Evolutionary conservation across 1,140 invertebrate genomes (phyloP).

Genomic region (Parasteatoda tepidariorum): DNA sequence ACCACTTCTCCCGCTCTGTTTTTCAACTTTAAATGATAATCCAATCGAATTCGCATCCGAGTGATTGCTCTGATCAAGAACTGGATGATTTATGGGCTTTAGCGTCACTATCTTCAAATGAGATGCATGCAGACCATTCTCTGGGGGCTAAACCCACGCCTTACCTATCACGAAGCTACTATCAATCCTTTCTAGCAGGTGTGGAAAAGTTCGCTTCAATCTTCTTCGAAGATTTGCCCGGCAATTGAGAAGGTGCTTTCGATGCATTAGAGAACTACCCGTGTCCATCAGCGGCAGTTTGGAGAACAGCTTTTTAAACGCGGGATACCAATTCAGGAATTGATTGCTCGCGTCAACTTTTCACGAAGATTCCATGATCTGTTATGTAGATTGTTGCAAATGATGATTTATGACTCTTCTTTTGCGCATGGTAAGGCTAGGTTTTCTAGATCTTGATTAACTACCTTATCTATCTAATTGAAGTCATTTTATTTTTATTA

Average conservation of each 20-base stretch:
- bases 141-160: slow-evolving; percentile 9
- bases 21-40: slow-evolving; percentile 47
- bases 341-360: slow-evolving; percentile 16
- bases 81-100: slow-evolving; percentile 25
- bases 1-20: background rate
- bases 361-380: background rate
- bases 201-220: slow-evolving; percentile 15
- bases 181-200: slow-evolving; percentile 48
- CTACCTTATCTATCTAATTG: no score
- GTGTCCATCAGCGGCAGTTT: slow-evolving; percentile 14
- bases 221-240: slow-evolving; percentile 29
- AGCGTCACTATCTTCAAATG: slow-evolving; percentile 19
- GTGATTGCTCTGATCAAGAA: slow-evolving; percentile 40
- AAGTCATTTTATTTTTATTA: no score
- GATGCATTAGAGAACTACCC: slow-evolving; percentile 21
- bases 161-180: slow-evolving; percentile 35
- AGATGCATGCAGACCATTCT: slow-evolving; percentile 33
- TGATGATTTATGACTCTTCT: slow-evolving; percentile 1
- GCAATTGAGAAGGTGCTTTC: slow-evolving; percentile 14
- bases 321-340: slow-evolving; percentile 15
- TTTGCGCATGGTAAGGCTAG: no score
- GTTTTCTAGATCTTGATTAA: no score
- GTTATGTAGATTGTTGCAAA: background rate
- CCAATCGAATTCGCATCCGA: slow-evolving; percentile 16
- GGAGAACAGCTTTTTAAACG: slow-evolving; percentile 29